These are phyloP conservation scores for Heliangelus exortis DNA, from an alignment of 2,797 vertebrate genomes.

Conservation along the genomic window DNA sequence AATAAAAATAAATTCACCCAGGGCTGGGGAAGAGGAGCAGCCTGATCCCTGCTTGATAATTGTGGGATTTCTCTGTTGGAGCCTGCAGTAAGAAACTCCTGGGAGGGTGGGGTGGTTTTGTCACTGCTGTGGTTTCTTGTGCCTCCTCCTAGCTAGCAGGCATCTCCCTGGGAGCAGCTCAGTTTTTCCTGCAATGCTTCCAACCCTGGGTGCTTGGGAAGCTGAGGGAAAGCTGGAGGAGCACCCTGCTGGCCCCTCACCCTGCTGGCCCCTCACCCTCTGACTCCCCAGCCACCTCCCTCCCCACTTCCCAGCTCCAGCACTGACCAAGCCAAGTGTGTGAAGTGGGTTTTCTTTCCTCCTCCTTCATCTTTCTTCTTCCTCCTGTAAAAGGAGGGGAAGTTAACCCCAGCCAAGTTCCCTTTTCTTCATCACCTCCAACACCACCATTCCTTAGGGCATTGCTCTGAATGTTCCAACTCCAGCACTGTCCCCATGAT, in stretches of 20 bases:
- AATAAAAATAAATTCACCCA: not conserved
- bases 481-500: fast-evolving
- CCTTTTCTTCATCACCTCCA: not conserved
- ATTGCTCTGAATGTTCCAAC: not conserved
- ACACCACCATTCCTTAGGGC: not conserved
- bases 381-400: not conserved
- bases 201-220: not conserved
- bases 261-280: not conserved
- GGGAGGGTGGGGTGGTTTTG: not conserved
- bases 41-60: not conserved
- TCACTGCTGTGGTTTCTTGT: not conserved
- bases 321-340: not conserved
- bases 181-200: not conserved
- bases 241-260: not conserved
- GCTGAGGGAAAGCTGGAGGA: not conserved
- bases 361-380: not conserved
- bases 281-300: not conserved
- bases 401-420: not conserved
- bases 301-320: not conserved
- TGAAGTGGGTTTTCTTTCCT: not conserved
- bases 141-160: not conserved
- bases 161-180: not conserved
- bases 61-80: not conserved
- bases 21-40: not conserved
- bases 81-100: not conserved